Conservation (phyloP, 2,888 invertebrate genomes). For the Gastrophysa polygoni region DNA sequence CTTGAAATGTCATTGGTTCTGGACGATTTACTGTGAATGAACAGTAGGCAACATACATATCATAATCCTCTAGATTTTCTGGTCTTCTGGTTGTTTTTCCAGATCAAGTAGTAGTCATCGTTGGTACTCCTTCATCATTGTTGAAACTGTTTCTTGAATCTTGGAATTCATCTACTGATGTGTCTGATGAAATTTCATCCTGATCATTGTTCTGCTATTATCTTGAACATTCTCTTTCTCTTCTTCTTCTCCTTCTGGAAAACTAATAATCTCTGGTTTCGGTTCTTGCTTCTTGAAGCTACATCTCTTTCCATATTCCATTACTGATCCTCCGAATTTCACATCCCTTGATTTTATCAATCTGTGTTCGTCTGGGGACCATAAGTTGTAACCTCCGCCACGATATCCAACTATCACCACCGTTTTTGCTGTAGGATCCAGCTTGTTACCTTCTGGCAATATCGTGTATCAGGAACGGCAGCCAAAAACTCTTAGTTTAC, state of each 20-base stretch:
- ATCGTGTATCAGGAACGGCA: conserved; percentile 36
- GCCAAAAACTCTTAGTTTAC: no score
- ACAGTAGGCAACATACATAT: no score
- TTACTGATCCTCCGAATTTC: conserved; percentile 19
- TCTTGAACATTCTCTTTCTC: neutral
- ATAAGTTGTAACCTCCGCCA: conserved; percentile 29
- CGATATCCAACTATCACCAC: conserved; percentile 36
- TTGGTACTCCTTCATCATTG: neutral
- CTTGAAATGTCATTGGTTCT: no score
- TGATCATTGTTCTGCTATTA: neutral
- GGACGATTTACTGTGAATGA: no score
- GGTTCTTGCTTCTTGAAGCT: no score
- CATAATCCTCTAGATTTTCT: neutral
- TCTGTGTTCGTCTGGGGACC: no score
- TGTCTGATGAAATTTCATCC: neutral
- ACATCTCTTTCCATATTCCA: conserved; percentile 22
- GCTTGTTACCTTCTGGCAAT: conserved; percentile 36
- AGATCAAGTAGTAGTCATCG: neutral
- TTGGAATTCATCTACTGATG: neutral
- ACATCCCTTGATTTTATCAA: conserved; percentile 17
- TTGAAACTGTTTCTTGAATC: conserved; percentile 1
- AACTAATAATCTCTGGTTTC: no score
- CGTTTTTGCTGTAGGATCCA: conserved; percentile 32
- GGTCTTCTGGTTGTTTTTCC: conserved; percentile 1
- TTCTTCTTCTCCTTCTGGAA: no score